Conservation (phyloP, 2,888 invertebrate genomes). For the Lasius platythorax region DNA sequence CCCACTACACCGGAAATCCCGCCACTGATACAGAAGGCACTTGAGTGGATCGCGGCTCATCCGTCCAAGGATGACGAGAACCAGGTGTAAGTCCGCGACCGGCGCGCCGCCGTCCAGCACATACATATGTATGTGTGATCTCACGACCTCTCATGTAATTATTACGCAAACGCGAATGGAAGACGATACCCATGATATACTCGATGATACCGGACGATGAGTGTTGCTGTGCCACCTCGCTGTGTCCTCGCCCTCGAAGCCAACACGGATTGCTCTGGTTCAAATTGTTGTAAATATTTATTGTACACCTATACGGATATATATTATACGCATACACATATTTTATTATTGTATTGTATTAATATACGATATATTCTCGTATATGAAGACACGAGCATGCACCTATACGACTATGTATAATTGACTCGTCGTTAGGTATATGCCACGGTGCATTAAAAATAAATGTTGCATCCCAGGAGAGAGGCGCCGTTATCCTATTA, state of each 20-base stretch:
- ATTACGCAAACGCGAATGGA: conserved; percentile 48
- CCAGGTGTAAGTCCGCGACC: conserved; percentile 65
- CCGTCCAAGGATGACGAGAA: conserved; percentile 77
- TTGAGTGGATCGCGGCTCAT: conserved; percentile 82
- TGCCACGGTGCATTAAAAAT: conserved; percentile 72
- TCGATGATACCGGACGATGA: conserved; percentile 51
- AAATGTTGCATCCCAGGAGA: conserved; percentile 75
- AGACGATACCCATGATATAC: conserved; percentile 24
- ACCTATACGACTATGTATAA: conserved; percentile 47
- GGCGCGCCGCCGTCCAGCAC: conserved; percentile 43
- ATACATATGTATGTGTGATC: conserved; percentile 70
- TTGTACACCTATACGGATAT: conserved; percentile 66
- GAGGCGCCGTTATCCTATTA: conserved; percentile 22
- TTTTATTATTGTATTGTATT: conserved; percentile 56
- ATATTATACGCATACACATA: conserved; percentile 55
- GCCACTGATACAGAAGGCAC: conserved; percentile 82
- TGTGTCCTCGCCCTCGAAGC: conserved; percentile 48
- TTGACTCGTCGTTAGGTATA: conserved; percentile 56
- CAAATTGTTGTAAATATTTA: conserved; percentile 81
- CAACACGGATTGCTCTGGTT: conserved; percentile 75
- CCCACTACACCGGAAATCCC: conserved; percentile 85
- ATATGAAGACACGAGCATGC: conserved; percentile 27
- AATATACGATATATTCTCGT: conserved; percentile 22
- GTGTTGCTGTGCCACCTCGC: conserved; percentile 45
- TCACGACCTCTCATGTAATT: conserved; percentile 62